Evolutionary conservation across 2,797 vertebrate genomes (phyloP), one percentile per base, ranked within the genome.

Genomic region (Gobionotothen gibberifrons): DNA sequence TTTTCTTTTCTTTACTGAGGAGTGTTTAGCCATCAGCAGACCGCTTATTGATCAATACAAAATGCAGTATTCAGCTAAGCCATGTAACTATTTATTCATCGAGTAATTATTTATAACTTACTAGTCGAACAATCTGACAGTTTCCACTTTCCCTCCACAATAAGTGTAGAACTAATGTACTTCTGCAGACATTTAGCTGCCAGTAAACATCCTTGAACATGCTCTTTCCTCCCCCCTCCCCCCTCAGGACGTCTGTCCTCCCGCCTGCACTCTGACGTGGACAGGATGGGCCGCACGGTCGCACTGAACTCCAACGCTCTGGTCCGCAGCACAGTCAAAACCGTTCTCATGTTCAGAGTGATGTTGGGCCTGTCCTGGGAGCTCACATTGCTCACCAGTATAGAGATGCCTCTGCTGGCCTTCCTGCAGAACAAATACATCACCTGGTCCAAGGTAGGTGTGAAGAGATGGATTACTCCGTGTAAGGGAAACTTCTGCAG

Each of bases 281-380:
- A 94, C 52, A 77, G 87, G 74, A 95, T 97, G 95, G 96, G 96
- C 10, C 2, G 21, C 1, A 95, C 95, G 0, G 94, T 98, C 2
- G 92, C 95, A 0, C 5, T 61, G 0, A 97, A 96, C 16, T 81
- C 91, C 71, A 98, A 98, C 0, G 57, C 93, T 0, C 51, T 94
- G 12, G 74, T 96, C 49, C 93, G 96, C 48, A 96, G 91, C 82
- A 42, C 94, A 2, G 85, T 94, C 5, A 95, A 93, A 71, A 90
- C 89, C 1, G 1, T 85, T 21, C 94, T 96, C 3, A 93, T 97
- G 70, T 89, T 95, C 0, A 5, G 2, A 9, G 93, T 96, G 87
- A 97, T 98, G 97, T 1, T 96, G 15, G 26, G 29, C 0, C 77
- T 97, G n/a, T 98, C 97, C 0, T 95, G 95, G 74, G 86, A 89